phyloP scores from a whole-genome alignment of 2,113 vertebrate species.

The Oenanthe melanoleuca region DNA sequence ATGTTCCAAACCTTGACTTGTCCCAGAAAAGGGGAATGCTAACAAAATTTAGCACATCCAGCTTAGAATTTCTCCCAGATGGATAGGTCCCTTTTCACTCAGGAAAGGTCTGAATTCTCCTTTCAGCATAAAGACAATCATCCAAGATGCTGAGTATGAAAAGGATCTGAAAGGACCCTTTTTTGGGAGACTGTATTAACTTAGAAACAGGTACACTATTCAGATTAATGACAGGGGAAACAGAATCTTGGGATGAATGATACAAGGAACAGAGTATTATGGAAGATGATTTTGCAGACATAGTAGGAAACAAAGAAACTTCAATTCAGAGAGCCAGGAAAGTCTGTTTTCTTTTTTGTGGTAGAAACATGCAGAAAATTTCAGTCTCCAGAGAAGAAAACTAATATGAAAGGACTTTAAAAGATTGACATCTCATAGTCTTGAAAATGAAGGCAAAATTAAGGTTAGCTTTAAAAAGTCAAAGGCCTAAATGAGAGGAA shows the following conservation, averaged over 20 bases:
- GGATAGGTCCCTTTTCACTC: not conserved
- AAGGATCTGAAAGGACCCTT: not conserved
- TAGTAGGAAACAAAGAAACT: not conserved
- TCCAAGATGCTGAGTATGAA: not conserved
- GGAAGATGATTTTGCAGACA: not conserved
- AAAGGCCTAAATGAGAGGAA: not conserved
- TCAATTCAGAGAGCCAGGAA: not conserved
- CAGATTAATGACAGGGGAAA: not conserved
- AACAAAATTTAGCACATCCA: not conserved
- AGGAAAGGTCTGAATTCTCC: not conserved
- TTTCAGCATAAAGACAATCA: not conserved
- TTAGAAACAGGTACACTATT: not conserved
- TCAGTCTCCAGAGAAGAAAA: not conserved
- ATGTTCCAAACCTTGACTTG: not conserved
- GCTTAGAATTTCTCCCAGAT: not conserved
- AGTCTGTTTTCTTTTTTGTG: not conserved
- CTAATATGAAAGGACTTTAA: not conserved
- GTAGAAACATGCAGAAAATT: not conserved
- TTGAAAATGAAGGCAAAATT: not conserved
- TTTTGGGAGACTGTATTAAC: not conserved
- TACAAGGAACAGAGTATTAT: not conserved
- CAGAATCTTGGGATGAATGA: not conserved
- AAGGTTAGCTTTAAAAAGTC: not conserved
- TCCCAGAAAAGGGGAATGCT: not conserved
- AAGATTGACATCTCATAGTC: not conserved